phyloP scores from a whole-genome alignment of 2,797 vertebrate genomes.

The Clamator glandarius region DNA sequence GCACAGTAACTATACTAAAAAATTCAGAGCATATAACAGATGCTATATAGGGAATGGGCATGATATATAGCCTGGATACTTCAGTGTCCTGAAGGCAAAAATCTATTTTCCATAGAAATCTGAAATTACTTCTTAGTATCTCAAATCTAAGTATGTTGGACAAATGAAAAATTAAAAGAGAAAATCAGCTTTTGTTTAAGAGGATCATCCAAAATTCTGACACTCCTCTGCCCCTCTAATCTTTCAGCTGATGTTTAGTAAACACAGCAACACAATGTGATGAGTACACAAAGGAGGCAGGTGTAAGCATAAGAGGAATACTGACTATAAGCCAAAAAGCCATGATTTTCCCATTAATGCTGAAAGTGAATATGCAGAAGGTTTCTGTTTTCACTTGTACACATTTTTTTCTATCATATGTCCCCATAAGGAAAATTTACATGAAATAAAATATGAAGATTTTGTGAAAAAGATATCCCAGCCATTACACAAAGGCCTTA shows the following conservation, averaged over 20 bases:
- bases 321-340: neutral
- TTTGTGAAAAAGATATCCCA: neutral
- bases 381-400: neutral
- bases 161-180: neutral
- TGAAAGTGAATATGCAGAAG: rapidly evolving
- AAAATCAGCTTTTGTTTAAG: neutral
- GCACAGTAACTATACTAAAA: neutral
- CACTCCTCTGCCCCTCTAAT: rapidly evolving
- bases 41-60: rapidly evolving
- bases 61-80: neutral
- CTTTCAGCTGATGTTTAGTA: neutral
- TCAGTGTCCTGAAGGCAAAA: neutral
- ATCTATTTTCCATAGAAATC: neutral
- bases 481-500: neutral
- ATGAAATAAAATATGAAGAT: neutral
- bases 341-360: neutral
- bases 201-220: neutral
- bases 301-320: neutral
- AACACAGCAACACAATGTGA: rapidly evolving
- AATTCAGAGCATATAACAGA: neutral
- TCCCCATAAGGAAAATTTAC: neutral
- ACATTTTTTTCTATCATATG: neutral
- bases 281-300: neutral
- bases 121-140: neutral
- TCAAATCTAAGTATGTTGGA: neutral